Evolutionary conservation across 2,797 vertebrate species (phyloP), one percentile per base, ranked within the genome.

Genomic region (Anabas testudineus): DNA sequence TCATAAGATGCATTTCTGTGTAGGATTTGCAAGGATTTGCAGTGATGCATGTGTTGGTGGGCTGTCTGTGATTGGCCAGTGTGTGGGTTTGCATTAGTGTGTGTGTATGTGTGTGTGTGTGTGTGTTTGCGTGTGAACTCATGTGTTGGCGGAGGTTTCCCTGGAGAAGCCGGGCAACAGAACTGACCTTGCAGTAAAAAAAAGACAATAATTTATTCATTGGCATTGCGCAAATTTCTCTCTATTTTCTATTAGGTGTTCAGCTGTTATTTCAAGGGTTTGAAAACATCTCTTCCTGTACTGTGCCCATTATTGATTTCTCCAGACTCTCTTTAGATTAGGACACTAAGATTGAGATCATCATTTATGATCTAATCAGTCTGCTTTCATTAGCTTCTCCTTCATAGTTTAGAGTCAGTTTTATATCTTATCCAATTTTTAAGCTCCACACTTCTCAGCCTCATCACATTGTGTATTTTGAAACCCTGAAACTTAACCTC

Each of bases 171-270:
- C 46, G 18, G 72, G 76, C 68, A 80, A 79, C 78, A 69, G 56
- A 76, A 82, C 87, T 93, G 87, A 93, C 85, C 90, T 87, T 88
- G 89, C 88, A 87, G 78, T 83, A 67, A 72, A 83, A 74, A 57
- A 71, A 55, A 60, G 67, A 62, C 66, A 71, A 86, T 90, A 82
- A 90, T 91, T 84, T 91, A 90, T 92, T 89, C 85, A 90, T 87
- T 86, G 85, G 82, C 81, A 76, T 79, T 80, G 71, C 78, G 86
- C 80, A 85, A 79, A 80, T 88, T 86, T 81, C 48, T 82, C 59
- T 83, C 65, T 58, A 37, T 82, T 62, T 71, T 53, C 70, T 51
- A 69, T 83, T 76, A 80, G 73, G 64, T 81, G 76, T 78, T 86
- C 12, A 30, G 67, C 72, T 75, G 74, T 86, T 86, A 80, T 88